Conservation (phyloP, 1,140 invertebrate genomes). For the Pogonognathellus flavescens region DNA sequence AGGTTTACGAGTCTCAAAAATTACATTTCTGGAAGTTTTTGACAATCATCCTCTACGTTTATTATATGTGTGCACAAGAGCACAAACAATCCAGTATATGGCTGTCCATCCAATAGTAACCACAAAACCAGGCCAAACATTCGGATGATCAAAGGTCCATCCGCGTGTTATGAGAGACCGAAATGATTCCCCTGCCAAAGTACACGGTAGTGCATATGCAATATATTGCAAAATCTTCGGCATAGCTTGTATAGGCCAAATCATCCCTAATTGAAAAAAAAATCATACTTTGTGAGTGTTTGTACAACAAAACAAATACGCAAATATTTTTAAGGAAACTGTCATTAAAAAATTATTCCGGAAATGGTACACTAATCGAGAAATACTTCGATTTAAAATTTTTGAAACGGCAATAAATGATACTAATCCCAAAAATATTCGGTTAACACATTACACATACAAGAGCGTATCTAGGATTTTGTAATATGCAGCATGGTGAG, state of each 20-base stretch:
- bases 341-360: no score
- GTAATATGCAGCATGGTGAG: no score
- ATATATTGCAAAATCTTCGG: slow-evolving; percentile 82
- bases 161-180: slow-evolving; percentile 56
- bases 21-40: no score
- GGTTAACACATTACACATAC: no score
- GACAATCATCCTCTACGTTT: background rate
- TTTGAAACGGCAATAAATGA: no score
- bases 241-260: slow-evolving; percentile 94
- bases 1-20: no score
- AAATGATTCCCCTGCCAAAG: slow-evolving; percentile 59
- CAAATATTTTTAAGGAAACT: no score
- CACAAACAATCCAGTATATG: slow-evolving; percentile 83
- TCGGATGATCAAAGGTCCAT: slow-evolving; percentile 53
- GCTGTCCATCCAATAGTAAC: slow-evolving; percentile 88
- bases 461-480: no score
- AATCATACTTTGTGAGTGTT: no score
- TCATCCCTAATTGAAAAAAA: slow-evolving; percentile 70
- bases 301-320: background rate
- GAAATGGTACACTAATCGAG: no score
- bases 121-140: slow-evolving; percentile 69
- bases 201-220: slow-evolving; percentile 70
- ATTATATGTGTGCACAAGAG: slow-evolving; percentile 24
- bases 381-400: no score
- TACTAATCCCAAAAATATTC: no score